Base-by-base conservation (phyloP, 64 coral and sea anemone genomes). In the Trachythela sp. region DNA sequence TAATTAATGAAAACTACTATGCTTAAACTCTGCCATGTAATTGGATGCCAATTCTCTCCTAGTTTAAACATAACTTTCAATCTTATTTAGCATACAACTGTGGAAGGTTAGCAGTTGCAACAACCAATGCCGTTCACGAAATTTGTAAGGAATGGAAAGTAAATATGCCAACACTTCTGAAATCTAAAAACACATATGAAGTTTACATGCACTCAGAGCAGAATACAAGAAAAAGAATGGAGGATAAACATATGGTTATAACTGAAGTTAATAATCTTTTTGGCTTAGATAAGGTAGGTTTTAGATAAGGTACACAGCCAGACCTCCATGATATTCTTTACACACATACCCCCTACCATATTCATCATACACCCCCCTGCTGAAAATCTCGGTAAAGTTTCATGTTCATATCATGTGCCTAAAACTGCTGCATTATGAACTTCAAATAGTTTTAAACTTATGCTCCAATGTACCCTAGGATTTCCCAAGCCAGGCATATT, bases 171-270 rank as follows among this genome's bases (percentile, higher is more conserved):
- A 72, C 22, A 70, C 67, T 94, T 43, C 45, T 71, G 31, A 99
- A 95, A 51, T 93, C 91, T 39, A 92, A 80, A 54, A 91, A 83
- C 43, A 30, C 36, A 2, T 99, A 99, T 84, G 93, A 94, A 38
- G 86, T 93, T 22, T 99, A 38, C 48, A 93, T 87, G 35, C 84
- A 99, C 56, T 94, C 91, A 9, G 92, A 92, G 29, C 94, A 99
- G 39, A 99, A 99, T 39, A 99, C 96, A 67, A 85, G 96, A 17
- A 92, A 93, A 43, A 99, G 94, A 77, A 99, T 99, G 96, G 96
- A 99, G 84, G 96, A 99, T 72, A 94, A 88, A 48, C 96, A 99
- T 87, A 91, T 95, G 4, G 89, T 99, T n/a, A 86, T 95, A 9
- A 91, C 93, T 48, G 84, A 95, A 37, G 92, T 94, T 58, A 99